Base-by-base conservation (phyloP, 2,797 vertebrate genomes). In the Peromyscus aztecus region DNA sequence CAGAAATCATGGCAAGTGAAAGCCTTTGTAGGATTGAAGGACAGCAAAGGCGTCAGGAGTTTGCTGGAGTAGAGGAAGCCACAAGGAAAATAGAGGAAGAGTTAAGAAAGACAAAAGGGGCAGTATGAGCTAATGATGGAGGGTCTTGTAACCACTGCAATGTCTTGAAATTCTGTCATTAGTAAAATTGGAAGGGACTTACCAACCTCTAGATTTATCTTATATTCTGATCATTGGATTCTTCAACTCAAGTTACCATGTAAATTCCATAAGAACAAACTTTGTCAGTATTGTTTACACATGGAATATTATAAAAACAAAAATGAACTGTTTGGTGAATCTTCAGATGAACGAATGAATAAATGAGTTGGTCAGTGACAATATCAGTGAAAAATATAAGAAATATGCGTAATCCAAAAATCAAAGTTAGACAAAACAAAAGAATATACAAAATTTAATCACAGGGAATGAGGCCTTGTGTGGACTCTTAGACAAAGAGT, bases 321-420 rank as follows among this genome's bases (percentile, higher is more conserved):
- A 87, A 61, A 82, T 43, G 9, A 90, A 34, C 29, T 77, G 6
- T 52, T 80, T 14, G 67, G 17, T 49, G n/a, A 83, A 76, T 90
- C 57, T 92, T 67, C 78, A 57, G 89, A 61, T 92, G 37, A 95
- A 89, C 86, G 31, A 91, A 84, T 65, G 31, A 91, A 73, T 31
- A 52, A 40, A n/a, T 84, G 10, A 85, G n/a, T 73, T 86, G 17
- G 29, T 82, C 19, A 89, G n/a, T 11, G 65, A 27, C 11, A 59
- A 19, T 86, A 80, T 75, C 80, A 76, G 13, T 40, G 8, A 91
- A 88, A 31, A 43, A 78, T 69, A 9, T 69, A 89, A 76, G 37
- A 82, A 52, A 34, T 78, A 83, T 61, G 14, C 4, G 40, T 67
- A 61, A 77, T 88, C 57, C 61, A 23, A 63, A 19, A 19, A 83